Evolutionary conservation across 2,888 invertebrate genomes (phyloP), one percentile per base, ranked within the genome.

Genomic region (Pseudococcus longispinus): DNA sequence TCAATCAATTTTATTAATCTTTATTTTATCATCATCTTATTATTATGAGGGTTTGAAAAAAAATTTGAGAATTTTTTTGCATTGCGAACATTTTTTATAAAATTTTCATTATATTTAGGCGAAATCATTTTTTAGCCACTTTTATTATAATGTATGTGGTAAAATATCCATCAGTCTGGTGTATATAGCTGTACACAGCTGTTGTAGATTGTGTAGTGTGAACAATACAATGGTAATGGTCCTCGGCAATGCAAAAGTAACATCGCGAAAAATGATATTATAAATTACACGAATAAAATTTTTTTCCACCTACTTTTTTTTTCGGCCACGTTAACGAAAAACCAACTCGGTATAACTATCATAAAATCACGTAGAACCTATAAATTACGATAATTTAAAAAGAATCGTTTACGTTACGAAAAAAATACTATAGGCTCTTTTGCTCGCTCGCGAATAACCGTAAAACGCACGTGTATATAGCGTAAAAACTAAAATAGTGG

Each of bases 301-400:
- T 70, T 65, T 37, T 37, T 37, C 37, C 37, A 37, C 37, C 37
- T 37, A 37, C 8, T 37, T 37, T 37, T 37, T n/a, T 65, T 70
- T 70, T 29, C 29, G 70, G 70, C 70, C 13, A 70, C 70, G 70
- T 70, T 80, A 20, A 80, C 77, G 77, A 80, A 80, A 60, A 80
- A 80, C 77, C 29, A 80, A 70, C 37, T 80, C 20, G 42, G 77
- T 80, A 80, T 80, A 80, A 80, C 77, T 80, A 80, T 80, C 77
- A 80, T 80, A 80, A 80, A 80, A 80, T 80, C 77, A 80, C 77
- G 77, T 80, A 42, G 32, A 18, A 80, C 77, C 77, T 80, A 80
- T 80, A 80, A 80, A 80, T 80, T 80, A 80, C 77, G 77, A 80
- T 80, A 80, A 80, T 80, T 80, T 80, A 80, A 80, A 80, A 80